These are phyloP conservation scores for Microhierax caerulescens DNA, from an alignment of 2,797 vertebrate species.

Conservation along the genomic window DNA sequence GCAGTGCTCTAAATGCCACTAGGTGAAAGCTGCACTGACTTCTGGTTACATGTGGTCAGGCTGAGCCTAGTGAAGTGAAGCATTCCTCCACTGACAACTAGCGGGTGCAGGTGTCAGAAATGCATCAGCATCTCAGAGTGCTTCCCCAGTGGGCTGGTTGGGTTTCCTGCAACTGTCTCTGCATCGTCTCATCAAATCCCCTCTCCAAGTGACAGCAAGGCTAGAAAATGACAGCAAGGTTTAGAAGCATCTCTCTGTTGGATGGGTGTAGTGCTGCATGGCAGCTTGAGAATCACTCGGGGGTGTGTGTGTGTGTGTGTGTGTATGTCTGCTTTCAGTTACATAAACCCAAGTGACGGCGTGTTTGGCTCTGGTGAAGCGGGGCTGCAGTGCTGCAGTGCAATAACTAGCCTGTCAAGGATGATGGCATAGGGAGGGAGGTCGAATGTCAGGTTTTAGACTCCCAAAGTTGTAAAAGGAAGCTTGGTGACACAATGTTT, in stretches of 20 bases:
- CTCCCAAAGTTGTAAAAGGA: neutral
- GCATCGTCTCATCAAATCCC: neutral
- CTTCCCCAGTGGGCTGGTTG: neutral
- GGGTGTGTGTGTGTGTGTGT: too few species aligned
- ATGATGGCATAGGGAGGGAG: neutral
- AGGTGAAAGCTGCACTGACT: neutral
- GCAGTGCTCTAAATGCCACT: neutral
- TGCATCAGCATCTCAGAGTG: neutral
- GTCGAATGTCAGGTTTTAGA: neutral
- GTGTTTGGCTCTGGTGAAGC: neutral
- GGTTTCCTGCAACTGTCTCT: neutral
- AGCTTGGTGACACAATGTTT: neutral
- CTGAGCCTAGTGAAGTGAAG: neutral
- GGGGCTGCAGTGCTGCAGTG: neutral
- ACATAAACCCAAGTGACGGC: fast-evolving
- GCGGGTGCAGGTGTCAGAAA: neutral
- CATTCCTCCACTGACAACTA: fast-evolving
- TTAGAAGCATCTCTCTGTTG: neutral
- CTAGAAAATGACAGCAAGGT: neutral
- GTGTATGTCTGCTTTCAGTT: neutral
- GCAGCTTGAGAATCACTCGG: neutral
- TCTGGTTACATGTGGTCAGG: neutral
- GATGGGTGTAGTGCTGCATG: neutral
- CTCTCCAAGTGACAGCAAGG: neutral
- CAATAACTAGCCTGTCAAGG: neutral